Conservation (phyloP, 2,113 vertebrate species). For the Atrichornis clamosus region DNA sequence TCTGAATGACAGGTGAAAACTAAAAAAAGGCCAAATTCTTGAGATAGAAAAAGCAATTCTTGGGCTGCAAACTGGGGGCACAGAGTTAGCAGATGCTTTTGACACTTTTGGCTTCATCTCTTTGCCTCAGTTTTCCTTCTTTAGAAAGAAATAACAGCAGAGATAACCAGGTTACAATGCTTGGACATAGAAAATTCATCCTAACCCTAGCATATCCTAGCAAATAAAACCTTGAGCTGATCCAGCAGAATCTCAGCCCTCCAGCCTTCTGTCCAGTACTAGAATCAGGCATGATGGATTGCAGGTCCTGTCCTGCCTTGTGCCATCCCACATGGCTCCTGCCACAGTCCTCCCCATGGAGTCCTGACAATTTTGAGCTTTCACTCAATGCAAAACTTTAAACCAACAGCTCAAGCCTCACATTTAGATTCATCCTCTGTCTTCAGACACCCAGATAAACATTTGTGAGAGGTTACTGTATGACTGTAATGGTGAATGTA, state of each 20-base stretch:
- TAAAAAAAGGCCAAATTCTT: neutral
- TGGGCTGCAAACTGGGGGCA: neutral
- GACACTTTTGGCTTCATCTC: neutral
- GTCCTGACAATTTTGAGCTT: neutral
- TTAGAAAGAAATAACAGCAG: neutral
- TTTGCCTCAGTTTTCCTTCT: neutral
- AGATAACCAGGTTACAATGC: neutral
- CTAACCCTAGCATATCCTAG: neutral
- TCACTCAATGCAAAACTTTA: neutral
- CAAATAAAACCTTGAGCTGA: neutral
- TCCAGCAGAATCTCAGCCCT: fast-evolving
- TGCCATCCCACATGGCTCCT: fast-evolving
- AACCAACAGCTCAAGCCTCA: neutral
- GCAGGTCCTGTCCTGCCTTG: neutral
- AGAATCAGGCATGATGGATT: neutral
- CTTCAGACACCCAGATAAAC: conserved; percentile 19
- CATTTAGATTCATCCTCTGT: neutral
- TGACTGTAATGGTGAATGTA: neutral
- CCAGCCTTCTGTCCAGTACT: neutral
- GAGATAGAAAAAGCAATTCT: neutral
- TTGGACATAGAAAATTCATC: neutral
- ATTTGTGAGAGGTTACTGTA: neutral
- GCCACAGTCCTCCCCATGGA: fast-evolving
- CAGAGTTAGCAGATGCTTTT: neutral
- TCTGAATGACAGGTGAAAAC: neutral